Evolutionary conservation across 2,113 vertebrate species (phyloP).

Genomic region (Oryzias celebensis): DNA sequence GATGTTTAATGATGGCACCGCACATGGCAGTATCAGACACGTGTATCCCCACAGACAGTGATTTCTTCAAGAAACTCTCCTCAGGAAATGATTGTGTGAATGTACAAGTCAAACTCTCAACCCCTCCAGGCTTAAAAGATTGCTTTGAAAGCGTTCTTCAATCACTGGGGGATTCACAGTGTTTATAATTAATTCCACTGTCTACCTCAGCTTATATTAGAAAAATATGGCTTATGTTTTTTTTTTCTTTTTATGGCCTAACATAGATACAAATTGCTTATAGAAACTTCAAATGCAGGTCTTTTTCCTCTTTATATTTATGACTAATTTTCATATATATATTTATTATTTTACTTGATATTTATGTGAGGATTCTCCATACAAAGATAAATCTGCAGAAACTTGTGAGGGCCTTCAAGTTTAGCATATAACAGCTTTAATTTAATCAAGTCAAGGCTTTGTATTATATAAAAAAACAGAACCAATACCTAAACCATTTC

Average conservation of each 20-base stretch:
- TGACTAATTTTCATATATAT: neutral
- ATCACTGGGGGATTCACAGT: neutral
- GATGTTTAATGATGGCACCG: constrained; percentile 1
- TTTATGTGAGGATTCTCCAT: neutral
- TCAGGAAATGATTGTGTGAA: neutral
- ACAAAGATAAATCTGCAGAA: neutral
- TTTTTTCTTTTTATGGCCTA: neutral
- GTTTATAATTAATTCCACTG: neutral
- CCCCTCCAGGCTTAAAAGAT: neutral
- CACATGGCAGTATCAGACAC: neutral
- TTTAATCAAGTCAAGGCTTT: constrained; percentile 19
- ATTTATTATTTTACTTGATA: neutral
- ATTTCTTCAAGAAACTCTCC: neutral
- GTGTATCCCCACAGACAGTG: neutral
- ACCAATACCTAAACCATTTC: constrained; percentile 7
- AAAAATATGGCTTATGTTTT: neutral
- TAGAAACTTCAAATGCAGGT: too few relatives aligned
- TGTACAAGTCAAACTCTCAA: constrained; percentile 2
- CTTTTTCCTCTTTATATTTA: neutral
- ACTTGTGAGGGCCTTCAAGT: neutral
- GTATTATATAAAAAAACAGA: neutral
- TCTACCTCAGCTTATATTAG: neutral
- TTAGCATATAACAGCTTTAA: constrained; percentile 1
- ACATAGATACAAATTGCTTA: neutral
- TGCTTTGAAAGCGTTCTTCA: constrained; percentile 3